Percentiles rank a stretch among this genome's conserved stretches.
phyloP scores from a whole-genome alignment of 2,113 vertebrate genomes.

The Paradoxurus hermaphroditus region DNA sequence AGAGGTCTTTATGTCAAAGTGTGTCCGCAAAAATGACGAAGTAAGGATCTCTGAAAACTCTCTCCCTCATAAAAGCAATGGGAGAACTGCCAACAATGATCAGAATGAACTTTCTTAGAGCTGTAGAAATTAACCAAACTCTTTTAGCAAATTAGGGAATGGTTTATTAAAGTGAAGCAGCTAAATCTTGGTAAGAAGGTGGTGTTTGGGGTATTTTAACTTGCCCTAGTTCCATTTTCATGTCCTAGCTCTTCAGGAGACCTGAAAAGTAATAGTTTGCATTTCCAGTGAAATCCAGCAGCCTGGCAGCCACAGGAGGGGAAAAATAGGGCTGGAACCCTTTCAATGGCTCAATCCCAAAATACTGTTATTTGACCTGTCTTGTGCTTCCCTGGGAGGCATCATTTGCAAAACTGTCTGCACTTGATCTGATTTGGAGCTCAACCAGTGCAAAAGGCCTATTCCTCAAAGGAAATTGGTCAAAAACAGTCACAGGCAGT shows the following conservation, averaged over 20 bases:
- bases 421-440: background rate
- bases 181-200: background rate
- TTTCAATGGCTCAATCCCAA: background rate
- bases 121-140: background rate
- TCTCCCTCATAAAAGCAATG: background rate
- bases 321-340: background rate
- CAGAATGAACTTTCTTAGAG: background rate
- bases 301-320: background rate
- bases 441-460: background rate
- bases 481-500: background rate
- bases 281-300: background rate
- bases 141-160: background rate
- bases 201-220: background rate
- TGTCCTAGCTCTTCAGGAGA: background rate
- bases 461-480: background rate
- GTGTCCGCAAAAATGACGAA: background rate
- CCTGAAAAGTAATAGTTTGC: background rate
- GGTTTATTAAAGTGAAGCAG: background rate
- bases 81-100: background rate
- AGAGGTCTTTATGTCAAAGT: background rate
- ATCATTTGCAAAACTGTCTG: background rate
- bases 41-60: background rate
- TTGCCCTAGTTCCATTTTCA: too few relatives aligned
- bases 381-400: background rate
- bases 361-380: background rate